phyloP scores from a whole-genome alignment of 2,113 vertebrate genomes.

The Cololabis saira region DNA sequence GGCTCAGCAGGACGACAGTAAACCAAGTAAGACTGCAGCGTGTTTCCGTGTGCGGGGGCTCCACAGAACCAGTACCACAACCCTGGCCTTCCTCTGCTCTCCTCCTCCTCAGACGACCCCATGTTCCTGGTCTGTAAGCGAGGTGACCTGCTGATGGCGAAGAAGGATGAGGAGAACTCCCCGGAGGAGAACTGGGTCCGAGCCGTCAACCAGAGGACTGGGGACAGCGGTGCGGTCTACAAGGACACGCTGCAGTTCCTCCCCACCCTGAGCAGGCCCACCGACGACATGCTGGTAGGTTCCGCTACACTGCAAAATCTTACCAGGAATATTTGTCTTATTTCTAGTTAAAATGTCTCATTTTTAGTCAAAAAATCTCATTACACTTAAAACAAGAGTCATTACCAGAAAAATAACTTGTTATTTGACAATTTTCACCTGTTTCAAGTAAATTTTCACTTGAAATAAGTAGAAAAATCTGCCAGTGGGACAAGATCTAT shows the following conservation, averaged over 20 bases:
- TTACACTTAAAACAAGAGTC: too few relatives aligned
- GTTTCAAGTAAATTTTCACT: too few relatives aligned
- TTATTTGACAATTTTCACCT: too few relatives aligned
- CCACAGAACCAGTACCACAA: neutral
- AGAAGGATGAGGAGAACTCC: slow-evolving; percentile 68
- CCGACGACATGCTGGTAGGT: slow-evolving; percentile 86
- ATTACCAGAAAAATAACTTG: too few relatives aligned
- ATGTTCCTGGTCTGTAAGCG: slow-evolving; percentile 83
- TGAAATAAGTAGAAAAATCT: too few relatives aligned
- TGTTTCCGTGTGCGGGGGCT: neutral
- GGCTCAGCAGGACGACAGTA: slow-evolving; percentile 81
- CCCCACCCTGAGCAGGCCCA: slow-evolving; percentile 85
- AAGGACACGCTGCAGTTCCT: slow-evolving; percentile 81
- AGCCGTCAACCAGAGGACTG: slow-evolving; percentile 86
- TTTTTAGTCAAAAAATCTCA: too few relatives aligned
- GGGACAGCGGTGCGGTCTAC: slow-evolving; percentile 80
- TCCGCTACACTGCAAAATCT: neutral
- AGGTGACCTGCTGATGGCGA: slow-evolving; percentile 88
- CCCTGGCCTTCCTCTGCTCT: neutral
- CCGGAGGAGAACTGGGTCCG: slow-evolving; percentile 73
- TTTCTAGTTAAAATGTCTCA: too few relatives aligned
- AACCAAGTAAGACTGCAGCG: slow-evolving; percentile 53
- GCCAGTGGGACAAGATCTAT: too few relatives aligned
- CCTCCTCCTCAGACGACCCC: slow-evolving; percentile 79
- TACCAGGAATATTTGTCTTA: too few relatives aligned